These are phyloP conservation scores for Channa argus DNA, from an alignment of 2,113 vertebrate genomes.

Conservation along the genomic window DNA sequence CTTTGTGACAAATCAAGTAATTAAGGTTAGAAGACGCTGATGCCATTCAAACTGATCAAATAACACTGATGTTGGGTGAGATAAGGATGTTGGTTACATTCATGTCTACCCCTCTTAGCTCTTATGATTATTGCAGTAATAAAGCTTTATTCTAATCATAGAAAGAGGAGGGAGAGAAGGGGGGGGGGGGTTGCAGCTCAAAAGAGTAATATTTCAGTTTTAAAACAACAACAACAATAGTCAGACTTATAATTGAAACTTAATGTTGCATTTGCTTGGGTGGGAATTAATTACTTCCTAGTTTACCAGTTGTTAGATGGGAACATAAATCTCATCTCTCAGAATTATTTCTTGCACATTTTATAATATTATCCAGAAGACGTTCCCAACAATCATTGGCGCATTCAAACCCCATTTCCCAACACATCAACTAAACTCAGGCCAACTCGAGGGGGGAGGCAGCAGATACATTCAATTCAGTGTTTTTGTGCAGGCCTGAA, in stretches of 20 bases:
- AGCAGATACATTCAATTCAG: conserved; percentile 61
- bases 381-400: too few species aligned
- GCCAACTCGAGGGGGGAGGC: conserved; percentile 20
- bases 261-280: too few species aligned
- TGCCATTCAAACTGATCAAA: conserved; percentile 4
- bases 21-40: conserved; percentile 13
- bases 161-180: conserved; percentile 11
- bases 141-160: conserved; percentile 41
- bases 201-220: too few species aligned
- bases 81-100: conserved; percentile 57
- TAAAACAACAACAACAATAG: too few species aligned
- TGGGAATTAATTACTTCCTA: too few species aligned
- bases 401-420: background rate
- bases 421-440: background rate
- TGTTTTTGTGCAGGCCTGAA: conserved; percentile 19
- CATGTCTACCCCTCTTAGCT: conserved; percentile 54
- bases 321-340: too few species aligned
- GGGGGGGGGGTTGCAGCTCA: background rate
- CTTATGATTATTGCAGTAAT: conserved; percentile 63
- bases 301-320: too few species aligned
- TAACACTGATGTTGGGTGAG: conserved; percentile 19
- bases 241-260: background rate
- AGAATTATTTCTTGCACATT: too few species aligned
- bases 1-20: conserved; percentile 28
- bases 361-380: too few species aligned